Evolutionary conservation across 2,888 invertebrate genomes (phyloP).

Genomic region (Mechanitis mazaeus): DNA sequence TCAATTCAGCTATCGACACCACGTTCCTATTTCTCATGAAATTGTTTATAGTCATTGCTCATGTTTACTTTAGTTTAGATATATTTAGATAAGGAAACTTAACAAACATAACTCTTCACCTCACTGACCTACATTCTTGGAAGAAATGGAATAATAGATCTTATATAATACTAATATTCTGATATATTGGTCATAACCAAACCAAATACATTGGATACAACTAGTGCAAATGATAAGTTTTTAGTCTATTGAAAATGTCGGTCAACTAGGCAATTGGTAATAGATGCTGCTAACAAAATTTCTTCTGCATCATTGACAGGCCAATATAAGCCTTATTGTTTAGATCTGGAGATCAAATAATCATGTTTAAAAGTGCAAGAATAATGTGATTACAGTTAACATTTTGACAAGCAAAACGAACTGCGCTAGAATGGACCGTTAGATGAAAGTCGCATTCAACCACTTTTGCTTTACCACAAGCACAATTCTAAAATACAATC

Average conservation of each 20-base stretch:
- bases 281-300: constrained; percentile 15
- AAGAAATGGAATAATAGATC: constrained; percentile 19
- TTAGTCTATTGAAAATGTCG: constrained; percentile 20
- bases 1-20: no score
- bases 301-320: constrained; percentile 14
- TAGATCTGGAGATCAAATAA: constrained; percentile 39
- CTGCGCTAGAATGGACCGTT: constrained; percentile 50
- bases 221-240: background rate
- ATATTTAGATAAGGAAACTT: constrained; percentile 44
- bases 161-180: constrained; percentile 4
- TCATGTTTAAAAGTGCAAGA: constrained; percentile 39
- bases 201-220: background rate
- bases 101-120: constrained; percentile 34
- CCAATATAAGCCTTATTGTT: constrained; percentile 22
- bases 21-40: background rate
- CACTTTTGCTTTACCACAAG: constrained; percentile 31
- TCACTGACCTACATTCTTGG: constrained; percentile 42
- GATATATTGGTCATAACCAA: background rate
- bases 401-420: constrained; percentile 67
- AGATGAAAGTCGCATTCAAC: constrained; percentile 48
- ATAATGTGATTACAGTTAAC: constrained; percentile 61
- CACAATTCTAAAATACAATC: constrained; percentile 13
- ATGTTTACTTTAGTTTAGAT: constrained; percentile 35
- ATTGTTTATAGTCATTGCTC: background rate
- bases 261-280: constrained; percentile 21